phyloP scores from a whole-genome alignment of 2,888 invertebrate species.

The Steinernema carpocapsae region DNA sequence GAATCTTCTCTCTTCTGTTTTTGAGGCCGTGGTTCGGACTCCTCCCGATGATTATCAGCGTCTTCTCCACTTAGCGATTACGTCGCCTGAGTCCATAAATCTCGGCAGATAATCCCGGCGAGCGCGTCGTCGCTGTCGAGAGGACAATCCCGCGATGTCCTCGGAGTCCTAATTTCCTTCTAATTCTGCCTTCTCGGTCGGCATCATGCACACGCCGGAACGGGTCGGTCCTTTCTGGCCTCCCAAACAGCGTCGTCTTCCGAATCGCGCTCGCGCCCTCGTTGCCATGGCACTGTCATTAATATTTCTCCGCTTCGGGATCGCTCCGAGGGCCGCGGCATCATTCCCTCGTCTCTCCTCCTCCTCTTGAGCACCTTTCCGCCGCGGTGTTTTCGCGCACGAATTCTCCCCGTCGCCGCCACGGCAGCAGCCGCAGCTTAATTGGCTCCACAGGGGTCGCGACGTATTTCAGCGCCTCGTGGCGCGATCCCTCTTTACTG shows the following conservation, averaged over 20 bases:
- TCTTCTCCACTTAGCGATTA: too few relatives aligned
- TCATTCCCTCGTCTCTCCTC: background rate
- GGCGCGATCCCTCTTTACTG: background rate
- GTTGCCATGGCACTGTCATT: constrained; percentile 33
- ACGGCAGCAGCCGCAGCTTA: background rate
- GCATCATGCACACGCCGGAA: background rate
- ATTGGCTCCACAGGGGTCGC: constrained; percentile 31
- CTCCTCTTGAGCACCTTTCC: background rate
- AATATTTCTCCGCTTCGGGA: constrained; percentile 29
- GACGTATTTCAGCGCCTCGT: constrained; percentile 15
- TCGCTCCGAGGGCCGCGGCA: constrained; percentile 27
- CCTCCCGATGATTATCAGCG: background rate
- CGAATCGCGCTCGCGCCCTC: constrained; percentile 9
- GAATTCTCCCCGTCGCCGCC: background rate
- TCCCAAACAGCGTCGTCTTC: background rate
- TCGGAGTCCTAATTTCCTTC: constrained; percentile 11
- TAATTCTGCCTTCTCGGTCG: background rate
- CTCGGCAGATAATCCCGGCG: constrained; percentile 21
- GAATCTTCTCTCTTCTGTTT: background rate
- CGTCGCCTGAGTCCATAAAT: background rate
- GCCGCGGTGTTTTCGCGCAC: constrained; percentile 24
- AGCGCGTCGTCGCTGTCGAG: background rate
- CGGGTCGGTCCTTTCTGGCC: too few relatives aligned
- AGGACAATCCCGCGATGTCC: constrained; percentile 14
- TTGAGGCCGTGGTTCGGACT: too few relatives aligned